Percentiles rank a stretch among this genome's conserved stretches.
phyloP scores from a whole-genome alignment of 2,888 invertebrate species.

The Cyaniris semiargus region DNA sequence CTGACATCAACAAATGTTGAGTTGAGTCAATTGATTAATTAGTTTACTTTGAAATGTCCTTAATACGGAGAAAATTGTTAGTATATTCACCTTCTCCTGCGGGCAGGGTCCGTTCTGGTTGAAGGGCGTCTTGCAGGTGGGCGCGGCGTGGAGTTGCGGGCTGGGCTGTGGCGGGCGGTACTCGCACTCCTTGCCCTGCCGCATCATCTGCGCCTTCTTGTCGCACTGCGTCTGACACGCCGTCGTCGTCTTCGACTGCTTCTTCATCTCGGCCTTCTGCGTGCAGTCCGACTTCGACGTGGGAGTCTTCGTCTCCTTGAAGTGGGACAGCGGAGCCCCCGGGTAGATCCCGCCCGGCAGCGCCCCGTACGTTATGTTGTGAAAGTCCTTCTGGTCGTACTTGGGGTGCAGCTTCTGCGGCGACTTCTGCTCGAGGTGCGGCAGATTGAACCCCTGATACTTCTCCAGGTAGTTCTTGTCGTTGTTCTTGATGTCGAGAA shows the following conservation, averaged over 20 bases:
- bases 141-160: conserved; percentile 64
- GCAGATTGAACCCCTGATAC: conserved; percentile 80
- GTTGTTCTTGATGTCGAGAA: conserved; percentile 71
- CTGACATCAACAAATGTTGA: too few species aligned
- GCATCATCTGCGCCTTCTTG: conserved; percentile 67
- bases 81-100: conserved; percentile 52
- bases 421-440: conserved; percentile 82
- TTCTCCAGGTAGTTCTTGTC: conserved; percentile 82
- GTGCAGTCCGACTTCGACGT: conserved; percentile 66
- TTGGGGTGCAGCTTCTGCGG: conserved; percentile 81
- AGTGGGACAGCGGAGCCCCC: conserved; percentile 65
- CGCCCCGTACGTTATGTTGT: conserved; percentile 72
- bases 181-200: conserved; percentile 60
- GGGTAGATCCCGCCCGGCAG: conserved; percentile 68
- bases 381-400: conserved; percentile 74
- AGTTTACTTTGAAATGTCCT: too few species aligned
- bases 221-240: conserved; percentile 75
- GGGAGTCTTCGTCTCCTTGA: conserved; percentile 68
- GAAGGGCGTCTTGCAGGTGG: conserved; percentile 63
- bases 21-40: too few species aligned
- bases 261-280: conserved; percentile 71
- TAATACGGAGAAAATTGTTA: too few species aligned
- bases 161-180: conserved; percentile 61
- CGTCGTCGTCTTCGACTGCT: conserved; percentile 71
- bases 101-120: conserved; percentile 65